Evolutionary conservation across 2,113 vertebrate genomes (phyloP).

Genomic region (Progne subis): DNA sequence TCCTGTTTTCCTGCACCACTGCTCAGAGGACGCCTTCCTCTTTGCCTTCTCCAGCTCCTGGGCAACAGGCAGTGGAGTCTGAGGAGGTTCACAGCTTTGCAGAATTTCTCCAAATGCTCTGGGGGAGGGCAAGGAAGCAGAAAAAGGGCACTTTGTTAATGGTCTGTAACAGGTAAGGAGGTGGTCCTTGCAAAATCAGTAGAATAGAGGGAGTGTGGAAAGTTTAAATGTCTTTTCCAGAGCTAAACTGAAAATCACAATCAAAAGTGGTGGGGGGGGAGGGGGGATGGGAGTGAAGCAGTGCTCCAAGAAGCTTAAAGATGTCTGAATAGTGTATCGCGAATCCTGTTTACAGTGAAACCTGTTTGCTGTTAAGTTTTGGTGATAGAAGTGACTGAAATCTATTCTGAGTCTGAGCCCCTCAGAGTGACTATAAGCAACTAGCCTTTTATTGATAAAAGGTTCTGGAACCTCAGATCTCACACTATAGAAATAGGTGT

Average conservation of each 20-base stretch:
- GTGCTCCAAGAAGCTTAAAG: not conserved
- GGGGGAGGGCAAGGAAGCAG: not conserved
- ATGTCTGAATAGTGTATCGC: not conserved
- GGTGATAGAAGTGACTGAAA: not conserved
- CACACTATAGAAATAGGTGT: not conserved
- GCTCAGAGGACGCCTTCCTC: not conserved
- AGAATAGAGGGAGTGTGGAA: not conserved
- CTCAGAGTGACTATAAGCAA: fast-evolving
- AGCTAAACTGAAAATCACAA: not conserved
- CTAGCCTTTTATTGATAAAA: not conserved
- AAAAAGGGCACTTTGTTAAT: not conserved
- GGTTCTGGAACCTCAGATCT: not conserved
- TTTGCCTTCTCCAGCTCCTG: not conserved
- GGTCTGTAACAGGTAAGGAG: not conserved
- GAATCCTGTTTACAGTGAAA: not conserved
- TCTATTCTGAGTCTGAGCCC: not conserved
- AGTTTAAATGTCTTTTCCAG: not conserved
- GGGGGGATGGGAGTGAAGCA: not conserved
- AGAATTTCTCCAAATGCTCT: not conserved
- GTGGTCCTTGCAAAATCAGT: not conserved
- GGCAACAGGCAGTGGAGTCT: not conserved
- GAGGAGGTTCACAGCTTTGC: not conserved
- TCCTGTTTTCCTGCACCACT: constrained; percentile 11
- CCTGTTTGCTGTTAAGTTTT: not conserved
- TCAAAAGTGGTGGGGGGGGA: not conserved